A percentile compares a stretch with the other conserved stretches of the same genome.
phyloP scores from a whole-genome alignment of 2,113 vertebrate species.

The Fregetta grallaria region DNA sequence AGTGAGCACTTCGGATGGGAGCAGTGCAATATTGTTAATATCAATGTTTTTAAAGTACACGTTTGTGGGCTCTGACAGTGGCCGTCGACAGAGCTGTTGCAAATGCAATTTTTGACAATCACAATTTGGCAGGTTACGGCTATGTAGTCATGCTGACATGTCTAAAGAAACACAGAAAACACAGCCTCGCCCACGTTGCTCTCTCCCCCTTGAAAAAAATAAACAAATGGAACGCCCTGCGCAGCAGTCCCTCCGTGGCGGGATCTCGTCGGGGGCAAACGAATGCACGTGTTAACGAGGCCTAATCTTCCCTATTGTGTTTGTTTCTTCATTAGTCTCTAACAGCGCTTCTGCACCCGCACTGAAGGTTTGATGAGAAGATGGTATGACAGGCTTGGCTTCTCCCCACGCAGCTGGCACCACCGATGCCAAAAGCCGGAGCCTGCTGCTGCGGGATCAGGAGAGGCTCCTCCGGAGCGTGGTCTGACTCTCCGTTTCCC shows the following conservation, averaged over 20 bases:
- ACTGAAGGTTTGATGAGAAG: slow-evolving; percentile 85
- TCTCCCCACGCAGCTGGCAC: slow-evolving; percentile 79
- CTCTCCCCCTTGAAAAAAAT: not conserved
- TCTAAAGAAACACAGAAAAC: not conserved
- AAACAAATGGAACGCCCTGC: not conserved
- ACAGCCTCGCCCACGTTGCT: fast-evolving
- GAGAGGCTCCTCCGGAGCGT: slow-evolving; percentile 69
- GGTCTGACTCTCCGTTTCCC: slow-evolving; percentile 79
- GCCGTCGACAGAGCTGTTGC: not conserved
- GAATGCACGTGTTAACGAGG: slow-evolving; percentile 78
- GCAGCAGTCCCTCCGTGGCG: not conserved
- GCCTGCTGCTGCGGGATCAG: slow-evolving; percentile 75
- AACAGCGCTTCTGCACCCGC: slow-evolving; percentile 26
- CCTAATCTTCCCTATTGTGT: slow-evolving; percentile 85
- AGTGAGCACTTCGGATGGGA: not conserved
- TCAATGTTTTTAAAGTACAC: not conserved
- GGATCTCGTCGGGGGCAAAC: slow-evolving; percentile 56
- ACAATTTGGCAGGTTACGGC: fast-evolving
- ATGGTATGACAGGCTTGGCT: slow-evolving; percentile 87
- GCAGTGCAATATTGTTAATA: not conserved
- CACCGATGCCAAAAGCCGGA: slow-evolving; percentile 74
- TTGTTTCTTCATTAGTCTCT: slow-evolving; percentile 84
- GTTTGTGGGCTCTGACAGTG: not conserved
- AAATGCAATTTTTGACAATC: not conserved
- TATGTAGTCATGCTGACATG: fast-evolving